Evolutionary conservation across 2,113 vertebrate genomes (phyloP), one percentile per base, ranked within the genome.

Genomic region (Microcebus jonahi): DNA sequence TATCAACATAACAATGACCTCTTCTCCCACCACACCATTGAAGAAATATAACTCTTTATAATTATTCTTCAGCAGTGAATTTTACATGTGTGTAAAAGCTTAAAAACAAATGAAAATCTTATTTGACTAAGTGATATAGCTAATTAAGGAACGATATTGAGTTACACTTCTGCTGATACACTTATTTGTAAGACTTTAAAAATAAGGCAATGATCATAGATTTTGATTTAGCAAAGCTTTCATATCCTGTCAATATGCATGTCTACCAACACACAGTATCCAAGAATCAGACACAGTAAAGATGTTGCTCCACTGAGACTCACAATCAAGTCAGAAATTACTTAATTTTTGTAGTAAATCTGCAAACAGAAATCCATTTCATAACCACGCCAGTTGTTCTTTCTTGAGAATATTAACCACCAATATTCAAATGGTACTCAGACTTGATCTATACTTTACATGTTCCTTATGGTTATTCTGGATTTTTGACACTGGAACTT

Each of bases 241-340:
- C 13, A 11, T 13, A 76, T 18, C 5, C 29, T 15, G n/a, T 31
- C n/a, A 5, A 34, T 25, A 6, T 0, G 21, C 14, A 4, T 53
- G 59, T 68, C 50, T 23, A 61, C 57, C 29, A 67, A 25, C 10
- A 18, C 2, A 8, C 1, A 6, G 1, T 7, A 45, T 5, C n/a
- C 5, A 15, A 59, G 48, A 73, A 21, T 25, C 29, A 18, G 55
- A 6, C 3, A 8, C 14, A 29, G 4, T 17, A 18, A 88, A 70
- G 18, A 18, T 14, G 11, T 21, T 36, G 4, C 23, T 25, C 8
- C 0, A 34, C 7, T 0, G n/a, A 25, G 2, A 0, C 23, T 55
- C 21, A 61, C 6, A 13, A 50, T 65, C 25, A 65, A 29, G 17
- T 84, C 45, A 88, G 39, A 87, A 36, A 45, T 50, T 8, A 31